Evolutionary conservation across 2,888 invertebrate species (phyloP).

Genomic region (Parasteatoda lunata): DNA sequence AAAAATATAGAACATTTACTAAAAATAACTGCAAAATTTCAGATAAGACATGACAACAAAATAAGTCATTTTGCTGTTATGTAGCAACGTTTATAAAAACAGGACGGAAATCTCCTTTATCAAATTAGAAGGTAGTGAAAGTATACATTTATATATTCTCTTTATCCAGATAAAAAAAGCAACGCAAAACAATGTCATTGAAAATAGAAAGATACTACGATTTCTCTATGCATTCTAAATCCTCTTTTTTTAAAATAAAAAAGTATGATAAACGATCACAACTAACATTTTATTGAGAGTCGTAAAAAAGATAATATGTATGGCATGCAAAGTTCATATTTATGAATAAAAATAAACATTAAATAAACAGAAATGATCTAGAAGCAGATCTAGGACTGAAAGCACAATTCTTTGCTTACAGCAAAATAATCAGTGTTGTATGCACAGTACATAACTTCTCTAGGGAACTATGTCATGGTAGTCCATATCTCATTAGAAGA

Average conservation of each 20-base stretch:
- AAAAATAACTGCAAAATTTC: too few species aligned
- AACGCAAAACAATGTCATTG: neutral
- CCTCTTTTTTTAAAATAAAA: neutral
- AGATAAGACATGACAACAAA: too few species aligned
- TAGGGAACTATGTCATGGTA: neutral
- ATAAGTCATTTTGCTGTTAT: too few species aligned
- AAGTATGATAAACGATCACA: neutral
- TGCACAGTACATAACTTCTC: neutral
- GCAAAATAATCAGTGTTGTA: neutral
- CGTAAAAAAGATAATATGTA: neutral
- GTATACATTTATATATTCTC: neutral
- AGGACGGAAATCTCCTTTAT: neutral
- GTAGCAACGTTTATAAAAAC: too few species aligned
- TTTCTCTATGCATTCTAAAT: neutral
- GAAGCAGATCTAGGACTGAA: neutral
- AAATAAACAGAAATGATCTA: neutral
- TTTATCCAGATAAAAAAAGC: neutral
- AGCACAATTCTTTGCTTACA: neutral
- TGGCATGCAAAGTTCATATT: conserved; percentile 2
- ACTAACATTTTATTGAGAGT: conserved; percentile 5
- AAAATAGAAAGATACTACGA: neutral
- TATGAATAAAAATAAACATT: conserved; percentile 1
- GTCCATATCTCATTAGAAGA: neutral
- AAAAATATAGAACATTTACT: too few species aligned
- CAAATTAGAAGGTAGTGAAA: neutral